These are phyloP conservation scores for Sakesphorus luctuosus DNA, from an alignment of 2,113 vertebrate species.

Conservation along the genomic window DNA sequence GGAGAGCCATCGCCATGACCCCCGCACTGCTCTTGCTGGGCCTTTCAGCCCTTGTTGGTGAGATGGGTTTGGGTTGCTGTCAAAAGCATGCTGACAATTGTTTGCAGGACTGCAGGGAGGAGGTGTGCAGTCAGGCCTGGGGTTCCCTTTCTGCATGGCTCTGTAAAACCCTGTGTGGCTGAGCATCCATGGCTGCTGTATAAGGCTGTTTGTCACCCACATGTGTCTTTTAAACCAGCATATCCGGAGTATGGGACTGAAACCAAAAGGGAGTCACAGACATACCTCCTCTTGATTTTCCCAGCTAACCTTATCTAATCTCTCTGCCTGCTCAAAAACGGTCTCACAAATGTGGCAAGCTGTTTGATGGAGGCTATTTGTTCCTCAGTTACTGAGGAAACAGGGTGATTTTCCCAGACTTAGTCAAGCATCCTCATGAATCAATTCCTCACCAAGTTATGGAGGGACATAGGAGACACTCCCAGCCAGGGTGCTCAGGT, in stretches of 20 bases:
- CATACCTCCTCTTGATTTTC: not conserved
- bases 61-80: not conserved
- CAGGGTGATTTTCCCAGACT: not conserved
- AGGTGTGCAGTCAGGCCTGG: not conserved
- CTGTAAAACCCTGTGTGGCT: not conserved
- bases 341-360: not conserved
- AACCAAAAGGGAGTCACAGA: not conserved
- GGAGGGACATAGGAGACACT: accelerated
- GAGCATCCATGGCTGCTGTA: accelerated
- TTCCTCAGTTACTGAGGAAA: not conserved
- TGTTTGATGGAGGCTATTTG: not conserved
- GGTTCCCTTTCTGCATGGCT: accelerated
- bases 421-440: not conserved
- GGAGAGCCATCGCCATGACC: constrained; percentile 31
- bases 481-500: not conserved
- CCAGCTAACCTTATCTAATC: not conserved
- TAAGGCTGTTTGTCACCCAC: not conserved
- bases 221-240: not conserved
- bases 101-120: not conserved
- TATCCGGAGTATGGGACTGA: accelerated
- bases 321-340: not conserved
- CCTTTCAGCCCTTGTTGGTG: constrained; percentile 54
- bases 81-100: not conserved
- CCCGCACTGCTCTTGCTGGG: constrained; percentile 52
- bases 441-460: not conserved